Percentiles rank a stretch among this genome's conserved stretches.
These are phyloP conservation scores for Mesopsocus fuscifrons DNA, from an alignment of 2,888 invertebrate species.

Conservation along the genomic window DNA sequence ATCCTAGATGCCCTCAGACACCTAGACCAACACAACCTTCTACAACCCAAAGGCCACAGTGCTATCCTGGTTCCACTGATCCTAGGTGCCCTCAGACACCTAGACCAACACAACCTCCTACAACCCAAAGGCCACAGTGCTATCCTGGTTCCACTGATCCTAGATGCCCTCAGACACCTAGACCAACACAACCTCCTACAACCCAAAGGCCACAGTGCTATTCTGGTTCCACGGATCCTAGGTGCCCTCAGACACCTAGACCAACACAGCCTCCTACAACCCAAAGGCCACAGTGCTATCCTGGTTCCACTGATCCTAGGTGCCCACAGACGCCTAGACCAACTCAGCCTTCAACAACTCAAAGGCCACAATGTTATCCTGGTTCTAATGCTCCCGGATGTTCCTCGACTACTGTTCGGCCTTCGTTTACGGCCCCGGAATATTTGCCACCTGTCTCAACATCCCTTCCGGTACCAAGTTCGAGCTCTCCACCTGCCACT, in stretches of 20 bases:
- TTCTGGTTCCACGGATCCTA: slow-evolving; percentile 16
- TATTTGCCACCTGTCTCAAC: too few relatives aligned
- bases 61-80: slow-evolving; percentile 15
- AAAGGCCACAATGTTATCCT: slow-evolving; percentile 13
- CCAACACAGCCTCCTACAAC: slow-evolving; percentile 18
- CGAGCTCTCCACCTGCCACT: too few relatives aligned
- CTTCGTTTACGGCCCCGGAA: too few relatives aligned
- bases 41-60: slow-evolving; percentile 10
- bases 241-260: slow-evolving; percentile 16
- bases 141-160: slow-evolving; percentile 23
- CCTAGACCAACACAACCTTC: slow-evolving; percentile 22
- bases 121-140: slow-evolving; percentile 18
- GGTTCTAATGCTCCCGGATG: too few relatives aligned
- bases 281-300: slow-evolving; percentile 17
- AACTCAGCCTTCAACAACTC: slow-evolving; percentile 7
- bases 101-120: slow-evolving; percentile 15
- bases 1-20: slow-evolving; percentile 17
- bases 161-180: slow-evolving; percentile 19
- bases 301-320: slow-evolving; percentile 17
- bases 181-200: slow-evolving; percentile 13
- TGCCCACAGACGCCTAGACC: slow-evolving; percentile 20
- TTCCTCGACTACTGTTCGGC: too few relatives aligned
- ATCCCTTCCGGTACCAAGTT: slow-evolving; percentile 16
- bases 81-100: slow-evolving; percentile 16
- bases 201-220: slow-evolving; percentile 15